phyloP scores from a whole-genome alignment of 2,113 vertebrate genomes.

The Asarcornis scutulata region DNA sequence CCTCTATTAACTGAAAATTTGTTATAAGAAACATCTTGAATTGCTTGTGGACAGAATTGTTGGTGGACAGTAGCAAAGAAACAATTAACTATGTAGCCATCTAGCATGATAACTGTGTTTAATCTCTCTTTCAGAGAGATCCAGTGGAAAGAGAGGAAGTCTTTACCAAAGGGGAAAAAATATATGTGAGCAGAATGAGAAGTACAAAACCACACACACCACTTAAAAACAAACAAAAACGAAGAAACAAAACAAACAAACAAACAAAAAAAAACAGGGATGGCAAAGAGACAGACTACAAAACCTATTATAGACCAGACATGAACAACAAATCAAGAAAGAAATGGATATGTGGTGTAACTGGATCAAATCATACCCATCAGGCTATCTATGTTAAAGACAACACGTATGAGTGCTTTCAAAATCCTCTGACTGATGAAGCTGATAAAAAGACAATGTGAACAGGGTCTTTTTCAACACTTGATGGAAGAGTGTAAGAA shows the following conservation, averaged over 20 bases:
- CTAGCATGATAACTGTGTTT: accelerated
- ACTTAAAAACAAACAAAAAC: no score
- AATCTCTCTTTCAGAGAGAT: background rate
- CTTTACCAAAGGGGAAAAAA: background rate
- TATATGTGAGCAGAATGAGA: background rate
- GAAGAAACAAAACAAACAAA: accelerated
- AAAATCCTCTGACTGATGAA: background rate
- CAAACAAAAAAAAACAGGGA: background rate
- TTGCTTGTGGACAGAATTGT: background rate
- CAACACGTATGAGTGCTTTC: accelerated
- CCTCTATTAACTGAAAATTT: background rate
- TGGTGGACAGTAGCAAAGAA: background rate
- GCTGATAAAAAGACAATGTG: background rate
- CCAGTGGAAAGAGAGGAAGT: background rate
- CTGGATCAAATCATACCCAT: accelerated
- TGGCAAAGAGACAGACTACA: background rate
- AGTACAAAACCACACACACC: accelerated
- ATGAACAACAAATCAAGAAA: background rate
- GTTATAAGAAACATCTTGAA: background rate
- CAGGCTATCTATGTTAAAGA: background rate
- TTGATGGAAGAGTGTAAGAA: background rate
- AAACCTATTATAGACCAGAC: background rate
- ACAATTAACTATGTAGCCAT: background rate
- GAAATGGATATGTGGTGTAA: background rate
- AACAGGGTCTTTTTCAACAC: background rate